Base-by-base conservation (phyloP, 2,797 vertebrate genomes). In the Philypnodon macrostomus region DNA sequence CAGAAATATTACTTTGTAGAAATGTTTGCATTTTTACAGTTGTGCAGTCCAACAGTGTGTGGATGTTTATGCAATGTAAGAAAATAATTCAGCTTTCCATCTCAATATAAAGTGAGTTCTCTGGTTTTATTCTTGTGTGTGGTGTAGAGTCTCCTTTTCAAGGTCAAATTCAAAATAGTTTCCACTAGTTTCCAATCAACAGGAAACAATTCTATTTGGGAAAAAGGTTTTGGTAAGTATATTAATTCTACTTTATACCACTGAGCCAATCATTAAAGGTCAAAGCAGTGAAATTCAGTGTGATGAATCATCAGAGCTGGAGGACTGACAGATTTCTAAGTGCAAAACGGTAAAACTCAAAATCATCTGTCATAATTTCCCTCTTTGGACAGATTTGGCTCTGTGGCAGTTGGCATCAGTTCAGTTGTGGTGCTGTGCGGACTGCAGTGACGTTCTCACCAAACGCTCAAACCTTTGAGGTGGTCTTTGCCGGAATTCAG, bases 351-450 rank as follows among this genome's bases (percentile, higher is more conserved):
- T 56, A 40, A 55, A 69, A 71, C 63, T 37, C 59, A 64, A 73
- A 77, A 75, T 64, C 4, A 63, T 79, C 63, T 54, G 64, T 80
- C 81, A 83, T 69, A 73, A 75, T 80, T 83, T 80, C 48, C 66
- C 41, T 34, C 14, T 5, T 52, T 10, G 42, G 75, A 78, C 73
- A 60, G 70, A 63, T 64, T 41, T 55, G 51, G 31, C 69, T 59
- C 42, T n/a, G 35, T 8, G 13, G 46, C 41, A 19, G 35, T 63
- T 38, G 56, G 71, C 71, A 39, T 49, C 30, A 47, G 67, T 73
- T 79, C 59, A 85, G 77, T 75, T 24, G 45, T 63, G 53, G 68
- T 54, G 74, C 50, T 73, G 48, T 53, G 46, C 7, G 26, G 51
- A 38, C 58, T 65, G 67, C 72, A 76, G 73, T 75, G 77, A 81